phyloP scores from a whole-genome alignment of 2,888 invertebrate genomes.

The Eustalomyia histrio region DNA sequence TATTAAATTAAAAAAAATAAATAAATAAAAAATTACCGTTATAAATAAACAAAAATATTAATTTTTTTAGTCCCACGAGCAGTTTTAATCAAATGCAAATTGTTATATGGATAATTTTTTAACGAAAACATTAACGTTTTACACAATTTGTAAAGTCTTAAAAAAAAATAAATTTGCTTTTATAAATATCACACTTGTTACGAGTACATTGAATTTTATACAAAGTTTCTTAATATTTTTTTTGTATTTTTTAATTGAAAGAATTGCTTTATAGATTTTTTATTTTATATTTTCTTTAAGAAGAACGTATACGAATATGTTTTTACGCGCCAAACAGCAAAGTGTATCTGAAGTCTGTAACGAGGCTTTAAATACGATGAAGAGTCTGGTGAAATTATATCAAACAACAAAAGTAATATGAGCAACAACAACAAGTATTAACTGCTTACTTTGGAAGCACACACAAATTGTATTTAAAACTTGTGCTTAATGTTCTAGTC shows the following conservation, averaged over 20 bases:
- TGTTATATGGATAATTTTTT: slow-evolving; percentile 58
- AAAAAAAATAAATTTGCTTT: background rate
- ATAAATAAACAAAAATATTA: slow-evolving; percentile 60
- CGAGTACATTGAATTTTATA: background rate
- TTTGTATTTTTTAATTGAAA: slow-evolving; percentile 19
- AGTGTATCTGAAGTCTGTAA: slow-evolving; percentile 72
- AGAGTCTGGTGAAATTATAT: slow-evolving; percentile 23
- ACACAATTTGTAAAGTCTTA: slow-evolving; percentile 45
- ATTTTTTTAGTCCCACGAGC: slow-evolving; percentile 68
- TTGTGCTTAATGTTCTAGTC: background rate
- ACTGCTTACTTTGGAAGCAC: background rate
- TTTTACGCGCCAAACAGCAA: slow-evolving; percentile 72
- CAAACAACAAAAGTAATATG: slow-evolving; percentile 56
- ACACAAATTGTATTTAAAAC: background rate
- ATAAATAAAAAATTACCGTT: slow-evolving; percentile 32
- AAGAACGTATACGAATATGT: slow-evolving; percentile 62
- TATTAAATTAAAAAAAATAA: slow-evolving; percentile 9
- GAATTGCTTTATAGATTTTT: slow-evolving; percentile 6
- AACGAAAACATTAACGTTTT: slow-evolving; percentile 69
- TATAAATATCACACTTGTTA: background rate
- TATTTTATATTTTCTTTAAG: too few species aligned
- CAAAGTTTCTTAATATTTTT: slow-evolving; percentile 1
- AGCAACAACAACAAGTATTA: slow-evolving; percentile 36
- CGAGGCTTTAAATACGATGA: slow-evolving; percentile 71
- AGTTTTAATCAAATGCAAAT: slow-evolving; percentile 65